Conservation (phyloP, 2,797 vertebrate genomes). For the Crypturellus tataupa region DNA sequence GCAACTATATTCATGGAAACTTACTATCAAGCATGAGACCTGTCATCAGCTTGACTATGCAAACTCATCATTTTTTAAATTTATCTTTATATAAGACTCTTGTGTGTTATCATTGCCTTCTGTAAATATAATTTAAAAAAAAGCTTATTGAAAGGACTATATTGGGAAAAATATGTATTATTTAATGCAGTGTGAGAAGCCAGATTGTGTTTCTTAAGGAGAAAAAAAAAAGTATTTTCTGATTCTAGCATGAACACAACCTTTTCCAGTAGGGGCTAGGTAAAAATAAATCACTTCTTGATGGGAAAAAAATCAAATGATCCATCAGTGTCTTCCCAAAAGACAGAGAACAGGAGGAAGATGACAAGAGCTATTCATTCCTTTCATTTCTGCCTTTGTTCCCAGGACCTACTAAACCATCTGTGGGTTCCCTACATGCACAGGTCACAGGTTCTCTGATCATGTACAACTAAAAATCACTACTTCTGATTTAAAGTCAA, state of each 20-base stretch:
- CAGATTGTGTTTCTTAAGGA: background rate
- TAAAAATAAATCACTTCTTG: background rate
- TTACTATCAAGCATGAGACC: background rate
- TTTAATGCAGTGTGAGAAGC: background rate
- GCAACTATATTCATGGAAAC: background rate
- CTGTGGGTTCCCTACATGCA: background rate
- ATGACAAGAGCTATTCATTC: background rate
- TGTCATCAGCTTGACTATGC: background rate
- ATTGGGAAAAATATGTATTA: background rate
- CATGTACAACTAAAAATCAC: background rate
- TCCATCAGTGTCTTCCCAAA: background rate
- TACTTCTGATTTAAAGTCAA: slow-evolving; percentile 12
- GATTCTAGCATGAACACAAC: background rate
- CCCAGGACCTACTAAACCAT: background rate
- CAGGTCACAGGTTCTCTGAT: background rate
- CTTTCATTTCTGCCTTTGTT: background rate
- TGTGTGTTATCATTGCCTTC: background rate
- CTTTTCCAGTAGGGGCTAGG: background rate
- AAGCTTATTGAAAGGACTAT: background rate
- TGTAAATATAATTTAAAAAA: background rate
- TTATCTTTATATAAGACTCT: background rate
- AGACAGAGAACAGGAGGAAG: background rate
- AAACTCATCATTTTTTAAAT: background rate
- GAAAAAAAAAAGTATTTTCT: background rate
- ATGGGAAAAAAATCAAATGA: background rate